Evolutionary conservation across 92 coral and sea anemone genomes (phyloP).

Genomic region (Parazoanthus atlanticus): DNA sequence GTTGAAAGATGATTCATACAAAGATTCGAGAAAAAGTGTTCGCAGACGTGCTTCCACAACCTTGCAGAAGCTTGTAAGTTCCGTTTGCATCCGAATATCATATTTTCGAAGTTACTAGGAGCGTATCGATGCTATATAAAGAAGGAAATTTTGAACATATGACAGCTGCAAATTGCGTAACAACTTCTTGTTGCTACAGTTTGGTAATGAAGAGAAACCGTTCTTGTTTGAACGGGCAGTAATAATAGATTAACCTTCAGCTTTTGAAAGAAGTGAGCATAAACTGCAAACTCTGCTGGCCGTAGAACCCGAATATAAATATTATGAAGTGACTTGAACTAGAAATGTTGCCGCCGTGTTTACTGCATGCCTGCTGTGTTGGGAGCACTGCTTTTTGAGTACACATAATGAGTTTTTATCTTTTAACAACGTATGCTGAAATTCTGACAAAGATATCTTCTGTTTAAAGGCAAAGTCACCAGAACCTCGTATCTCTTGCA

Average conservation of each 20-base stretch:
- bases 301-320: no score
- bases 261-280: not conserved
- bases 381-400: not conserved
- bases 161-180: not conserved
- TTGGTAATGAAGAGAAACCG: not conserved
- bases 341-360: not conserved
- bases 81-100: not conserved
- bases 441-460: not conserved
- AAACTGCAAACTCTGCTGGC: not conserved
- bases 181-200: not conserved
- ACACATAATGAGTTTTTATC: not conserved
- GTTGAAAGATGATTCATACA: constrained; percentile 71
- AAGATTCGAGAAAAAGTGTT: constrained; percentile 46
- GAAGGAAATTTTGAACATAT: not conserved
- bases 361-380: not conserved
- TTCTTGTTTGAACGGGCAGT: not conserved
- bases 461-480: not conserved
- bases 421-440: not conserved
- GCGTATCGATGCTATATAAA: no score
- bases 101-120: not conserved
- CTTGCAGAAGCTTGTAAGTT: constrained; percentile 55
- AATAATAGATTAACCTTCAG: not conserved
- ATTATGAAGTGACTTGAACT: not conserved
- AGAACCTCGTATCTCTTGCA: not conserved
- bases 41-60: constrained; percentile 64